phyloP scores from a whole-genome alignment of 2,888 invertebrate genomes.

The Acutogordius australiensis region DNA sequence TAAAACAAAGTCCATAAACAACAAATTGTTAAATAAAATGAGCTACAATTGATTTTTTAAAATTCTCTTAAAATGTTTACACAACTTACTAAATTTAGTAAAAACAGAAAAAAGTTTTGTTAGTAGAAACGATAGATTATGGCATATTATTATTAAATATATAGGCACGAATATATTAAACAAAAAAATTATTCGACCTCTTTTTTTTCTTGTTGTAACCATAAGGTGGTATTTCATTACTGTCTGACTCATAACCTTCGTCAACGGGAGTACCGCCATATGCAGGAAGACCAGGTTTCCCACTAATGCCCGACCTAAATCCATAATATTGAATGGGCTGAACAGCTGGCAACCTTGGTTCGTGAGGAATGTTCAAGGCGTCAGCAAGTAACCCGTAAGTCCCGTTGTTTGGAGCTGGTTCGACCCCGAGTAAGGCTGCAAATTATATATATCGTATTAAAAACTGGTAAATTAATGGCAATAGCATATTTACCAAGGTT shows the following conservation, averaged over 20 bases:
- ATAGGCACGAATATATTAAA: no score
- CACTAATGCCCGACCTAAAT: background rate
- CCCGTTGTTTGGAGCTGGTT: constrained; percentile 10
- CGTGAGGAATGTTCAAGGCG: background rate
- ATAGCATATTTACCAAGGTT: background rate
- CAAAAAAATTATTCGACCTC: background rate
- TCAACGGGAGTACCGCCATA: background rate
- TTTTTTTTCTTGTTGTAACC: background rate
- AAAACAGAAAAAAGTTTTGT: no score
- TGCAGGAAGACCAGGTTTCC: background rate
- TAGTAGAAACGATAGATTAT: no score
- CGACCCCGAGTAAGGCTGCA: background rate
- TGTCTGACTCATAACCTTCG: background rate
- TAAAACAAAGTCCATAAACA: no score
- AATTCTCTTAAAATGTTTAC: no score
- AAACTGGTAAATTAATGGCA: background rate
- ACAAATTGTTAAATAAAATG: no score
- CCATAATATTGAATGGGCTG: constrained; percentile 2
- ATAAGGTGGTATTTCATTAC: no score
- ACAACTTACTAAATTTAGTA: no score
- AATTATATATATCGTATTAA: background rate
- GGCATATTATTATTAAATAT: no score
- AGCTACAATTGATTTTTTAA: no score
- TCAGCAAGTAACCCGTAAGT: constrained; percentile 6
- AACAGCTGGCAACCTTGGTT: background rate